Percentiles rank a stretch among this genome's conserved stretches.
Conservation (phyloP, 2,797 vertebrate species). For the Intellagama lesueurii region DNA sequence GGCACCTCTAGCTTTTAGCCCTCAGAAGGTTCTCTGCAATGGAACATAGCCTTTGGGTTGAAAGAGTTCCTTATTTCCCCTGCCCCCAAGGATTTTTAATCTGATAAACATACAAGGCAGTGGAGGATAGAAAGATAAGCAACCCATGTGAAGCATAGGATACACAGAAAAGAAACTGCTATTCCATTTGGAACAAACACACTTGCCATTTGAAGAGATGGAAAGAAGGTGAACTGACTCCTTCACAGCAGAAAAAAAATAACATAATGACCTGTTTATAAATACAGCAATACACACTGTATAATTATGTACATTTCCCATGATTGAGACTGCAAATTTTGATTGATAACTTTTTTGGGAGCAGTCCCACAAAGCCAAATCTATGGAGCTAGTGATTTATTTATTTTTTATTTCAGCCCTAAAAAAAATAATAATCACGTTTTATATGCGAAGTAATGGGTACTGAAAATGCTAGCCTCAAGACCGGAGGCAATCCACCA, state of each 20-base stretch:
- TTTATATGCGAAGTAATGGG: slow-evolving; percentile 41
- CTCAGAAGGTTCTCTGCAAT: background rate
- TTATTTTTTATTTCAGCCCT: background rate
- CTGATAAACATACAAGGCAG: background rate
- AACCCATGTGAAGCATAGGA: background rate
- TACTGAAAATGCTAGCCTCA: slow-evolving; percentile 43
- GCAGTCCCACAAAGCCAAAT: background rate
- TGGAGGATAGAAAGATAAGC: background rate
- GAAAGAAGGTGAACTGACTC: background rate
- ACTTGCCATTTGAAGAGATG: background rate
- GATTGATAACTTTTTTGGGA: background rate
- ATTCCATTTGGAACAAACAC: background rate
- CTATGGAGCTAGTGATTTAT: slow-evolving; percentile 43
- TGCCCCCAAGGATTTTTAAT: background rate
- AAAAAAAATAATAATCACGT: slow-evolving; percentile 54
- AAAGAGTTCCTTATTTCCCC: background rate
- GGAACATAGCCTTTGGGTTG: background rate
- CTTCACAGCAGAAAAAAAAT: background rate
- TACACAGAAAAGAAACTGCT: too few relatives aligned
- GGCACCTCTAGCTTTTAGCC: background rate
- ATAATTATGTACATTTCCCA: background rate
- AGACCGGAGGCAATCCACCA: slow-evolving; percentile 36
- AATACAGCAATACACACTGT: background rate
- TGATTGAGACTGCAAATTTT: background rate
- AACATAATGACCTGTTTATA: background rate